These are phyloP conservation scores for Aphelocoma californica DNA, from an alignment of 2,797 vertebrate genomes.

Conservation along the genomic window DNA sequence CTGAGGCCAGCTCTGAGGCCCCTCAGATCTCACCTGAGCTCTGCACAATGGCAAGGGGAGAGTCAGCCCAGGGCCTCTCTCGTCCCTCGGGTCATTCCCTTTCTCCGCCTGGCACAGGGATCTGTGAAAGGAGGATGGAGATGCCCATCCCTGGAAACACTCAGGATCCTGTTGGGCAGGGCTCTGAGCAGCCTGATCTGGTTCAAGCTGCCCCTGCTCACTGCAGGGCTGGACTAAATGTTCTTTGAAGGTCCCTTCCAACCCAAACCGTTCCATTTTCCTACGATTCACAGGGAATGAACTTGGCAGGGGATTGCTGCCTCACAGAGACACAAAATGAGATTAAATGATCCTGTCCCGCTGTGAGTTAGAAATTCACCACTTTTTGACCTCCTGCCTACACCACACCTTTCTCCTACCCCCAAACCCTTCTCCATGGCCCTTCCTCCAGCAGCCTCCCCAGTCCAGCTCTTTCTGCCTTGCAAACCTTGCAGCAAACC, in stretches of 20 bases:
- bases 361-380: not conserved
- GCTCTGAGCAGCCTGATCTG: not conserved
- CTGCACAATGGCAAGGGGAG: not conserved
- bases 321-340: fast-evolving
- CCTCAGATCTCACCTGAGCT: not conserved
- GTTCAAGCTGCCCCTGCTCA: not conserved
- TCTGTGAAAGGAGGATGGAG: not conserved
- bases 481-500: not conserved
- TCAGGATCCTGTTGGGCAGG: not conserved
- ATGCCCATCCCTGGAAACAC: not conserved
- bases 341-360: not conserved
- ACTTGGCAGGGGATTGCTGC: not conserved
- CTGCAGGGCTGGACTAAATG: not conserved
- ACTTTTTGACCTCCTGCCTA: not conserved
- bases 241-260: not conserved
- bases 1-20: not conserved
- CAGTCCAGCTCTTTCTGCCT: not conserved
- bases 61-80: not conserved
- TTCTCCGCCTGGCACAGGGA: not conserved
- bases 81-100: not conserved
- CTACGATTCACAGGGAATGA: not conserved
- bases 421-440: not conserved
- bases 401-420: not conserved
- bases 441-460: not conserved
- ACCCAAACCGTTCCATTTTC: not conserved